Percentiles rank a stretch among this genome's conserved stretches.
These are phyloP conservation scores for Adineta ricciae DNA, from an alignment of 2,888 invertebrate genomes.

Conservation along the genomic window DNA sequence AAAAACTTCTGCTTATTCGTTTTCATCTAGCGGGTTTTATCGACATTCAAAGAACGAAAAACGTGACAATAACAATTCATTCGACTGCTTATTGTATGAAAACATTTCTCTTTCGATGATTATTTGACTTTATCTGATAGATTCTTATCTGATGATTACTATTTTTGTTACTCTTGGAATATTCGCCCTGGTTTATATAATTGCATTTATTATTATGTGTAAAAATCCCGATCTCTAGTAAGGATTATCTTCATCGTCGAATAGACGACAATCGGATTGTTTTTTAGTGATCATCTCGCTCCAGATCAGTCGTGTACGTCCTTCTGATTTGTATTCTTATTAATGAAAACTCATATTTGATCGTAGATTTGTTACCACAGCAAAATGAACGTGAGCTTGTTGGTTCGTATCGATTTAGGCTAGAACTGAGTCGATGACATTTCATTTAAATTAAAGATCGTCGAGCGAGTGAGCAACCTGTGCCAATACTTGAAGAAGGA, in stretches of 20 bases:
- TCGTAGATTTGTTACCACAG: background rate
- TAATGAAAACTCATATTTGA: background rate
- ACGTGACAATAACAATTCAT: background rate
- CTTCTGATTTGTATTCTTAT: background rate
- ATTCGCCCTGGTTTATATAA: background rate
- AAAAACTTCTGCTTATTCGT: background rate
- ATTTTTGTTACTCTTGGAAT: background rate
- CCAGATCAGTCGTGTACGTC: background rate
- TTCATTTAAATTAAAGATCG: background rate
- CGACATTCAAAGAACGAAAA: background rate
- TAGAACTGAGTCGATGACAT: background rate
- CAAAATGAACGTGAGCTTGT: background rate
- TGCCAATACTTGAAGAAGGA: background rate
- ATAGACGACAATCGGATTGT: no score
- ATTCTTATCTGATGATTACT: background rate
- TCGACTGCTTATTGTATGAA: background rate
- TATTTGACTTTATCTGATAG: background rate
- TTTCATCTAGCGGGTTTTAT: background rate
- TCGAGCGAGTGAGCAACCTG: background rate
- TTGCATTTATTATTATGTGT: background rate
- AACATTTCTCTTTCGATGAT: background rate
- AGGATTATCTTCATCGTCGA: background rate
- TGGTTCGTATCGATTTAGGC: background rate
- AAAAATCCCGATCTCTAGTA: background rate
- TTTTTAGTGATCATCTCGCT: background rate